A percentile compares a stretch with the other conserved stretches of the same genome.
These are phyloP conservation scores for Tetrao urogallus DNA, from an alignment of 2,113 vertebrate species.

Conservation along the genomic window DNA sequence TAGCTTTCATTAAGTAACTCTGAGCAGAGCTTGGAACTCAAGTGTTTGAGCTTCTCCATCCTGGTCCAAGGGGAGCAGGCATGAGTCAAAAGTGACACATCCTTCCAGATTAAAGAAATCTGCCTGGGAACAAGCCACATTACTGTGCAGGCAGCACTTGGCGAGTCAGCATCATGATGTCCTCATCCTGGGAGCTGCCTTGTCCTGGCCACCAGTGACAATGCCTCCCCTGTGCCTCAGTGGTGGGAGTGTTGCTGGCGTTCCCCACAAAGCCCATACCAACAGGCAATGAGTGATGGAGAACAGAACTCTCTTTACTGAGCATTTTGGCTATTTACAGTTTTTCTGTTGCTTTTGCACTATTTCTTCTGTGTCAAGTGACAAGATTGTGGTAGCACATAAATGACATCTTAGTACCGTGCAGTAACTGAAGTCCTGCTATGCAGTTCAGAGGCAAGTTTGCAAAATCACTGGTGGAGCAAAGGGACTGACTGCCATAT, in stretches of 20 bases:
- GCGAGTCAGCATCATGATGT: neutral
- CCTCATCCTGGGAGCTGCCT: neutral
- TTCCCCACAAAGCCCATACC: neutral
- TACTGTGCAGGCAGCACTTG: rapidly evolving
- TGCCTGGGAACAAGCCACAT: neutral
- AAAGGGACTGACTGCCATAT: neutral
- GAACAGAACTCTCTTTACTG: neutral
- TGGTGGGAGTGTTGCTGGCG: rapidly evolving
- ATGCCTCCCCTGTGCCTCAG: rapidly evolving
- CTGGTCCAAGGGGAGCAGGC: neutral
- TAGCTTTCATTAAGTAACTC: neutral
- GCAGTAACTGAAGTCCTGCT: neutral
- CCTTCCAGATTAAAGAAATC: neutral
- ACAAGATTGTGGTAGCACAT: neutral
- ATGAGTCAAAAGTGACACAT: neutral
- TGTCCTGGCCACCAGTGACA: neutral
- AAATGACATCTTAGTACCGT: neutral
- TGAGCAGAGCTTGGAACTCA: neutral
- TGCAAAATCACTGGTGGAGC: neutral
- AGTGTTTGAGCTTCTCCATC: neutral
- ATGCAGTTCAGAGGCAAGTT: neutral
- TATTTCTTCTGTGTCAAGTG: neutral
- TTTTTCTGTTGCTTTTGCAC: neutral
- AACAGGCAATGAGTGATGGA: neutral
- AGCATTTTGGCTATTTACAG: neutral